Conservation (phyloP, 2,888 invertebrate genomes). For the Himalopsyche japonica region DNA sequence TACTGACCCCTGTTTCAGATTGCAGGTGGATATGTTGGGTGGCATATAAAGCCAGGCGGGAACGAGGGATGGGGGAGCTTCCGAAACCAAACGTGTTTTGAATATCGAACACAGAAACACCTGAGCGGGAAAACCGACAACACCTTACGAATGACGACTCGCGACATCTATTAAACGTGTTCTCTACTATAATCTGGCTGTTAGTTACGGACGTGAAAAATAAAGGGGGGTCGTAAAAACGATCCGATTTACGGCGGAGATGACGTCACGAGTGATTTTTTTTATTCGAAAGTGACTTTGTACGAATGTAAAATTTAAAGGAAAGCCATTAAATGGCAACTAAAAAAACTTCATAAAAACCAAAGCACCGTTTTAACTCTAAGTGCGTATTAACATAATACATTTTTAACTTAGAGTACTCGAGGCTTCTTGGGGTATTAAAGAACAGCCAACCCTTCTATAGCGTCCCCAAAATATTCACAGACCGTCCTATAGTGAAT, state of each 20-base stretch:
- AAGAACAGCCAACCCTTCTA: too few species aligned
- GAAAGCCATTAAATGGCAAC: background rate
- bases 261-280: background rate
- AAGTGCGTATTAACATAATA: too few species aligned
- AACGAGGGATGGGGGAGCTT: conserved; percentile 13
- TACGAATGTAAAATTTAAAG: background rate
- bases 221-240: background rate
- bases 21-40: background rate
- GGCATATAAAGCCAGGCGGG: background rate
- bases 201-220: background rate
- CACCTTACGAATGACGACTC: background rate
- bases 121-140: background rate
- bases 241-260: background rate
- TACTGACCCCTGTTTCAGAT: background rate
- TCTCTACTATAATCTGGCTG: background rate
- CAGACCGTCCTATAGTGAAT: too few species aligned
- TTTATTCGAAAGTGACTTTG: background rate
- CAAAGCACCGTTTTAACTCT: too few species aligned
- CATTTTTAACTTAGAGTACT: too few species aligned
- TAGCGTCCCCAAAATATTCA: too few species aligned
- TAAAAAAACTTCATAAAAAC: background rate
- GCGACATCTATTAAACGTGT: background rate
- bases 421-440: too few species aligned
- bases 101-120: conserved; percentile 19
- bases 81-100: conserved; percentile 33